Percentiles rank a stretch among this genome's conserved stretches.
phyloP scores from a whole-genome alignment of 2,113 vertebrate genomes.

The Bos taurus region DNA sequence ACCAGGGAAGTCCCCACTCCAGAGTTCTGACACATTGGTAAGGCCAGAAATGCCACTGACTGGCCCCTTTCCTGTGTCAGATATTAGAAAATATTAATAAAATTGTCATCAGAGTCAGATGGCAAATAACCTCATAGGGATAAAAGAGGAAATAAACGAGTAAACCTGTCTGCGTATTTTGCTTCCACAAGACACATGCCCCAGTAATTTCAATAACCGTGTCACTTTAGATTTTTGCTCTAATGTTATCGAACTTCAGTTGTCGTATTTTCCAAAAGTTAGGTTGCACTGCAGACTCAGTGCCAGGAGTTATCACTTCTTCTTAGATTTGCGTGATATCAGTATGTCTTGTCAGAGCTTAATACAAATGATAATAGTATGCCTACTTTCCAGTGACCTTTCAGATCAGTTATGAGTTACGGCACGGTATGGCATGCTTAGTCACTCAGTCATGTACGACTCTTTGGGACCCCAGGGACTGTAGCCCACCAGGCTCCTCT shows the following conservation, averaged over 20 bases:
- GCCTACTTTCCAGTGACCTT: background rate
- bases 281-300: background rate
- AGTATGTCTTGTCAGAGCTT: background rate
- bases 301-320: background rate
- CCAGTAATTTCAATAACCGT: too few relatives aligned
- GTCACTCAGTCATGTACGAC: accelerated
- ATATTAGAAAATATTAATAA: background rate
- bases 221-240: background rate
- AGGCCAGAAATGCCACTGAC: background rate
- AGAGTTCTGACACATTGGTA: background rate
- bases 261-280: background rate
- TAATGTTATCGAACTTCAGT: background rate
- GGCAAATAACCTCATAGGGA: background rate
- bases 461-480: background rate
- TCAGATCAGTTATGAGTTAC: background rate
- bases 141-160: background rate
- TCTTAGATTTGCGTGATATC: background rate
- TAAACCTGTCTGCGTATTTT: too few relatives aligned
- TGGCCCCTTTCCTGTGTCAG: background rate
- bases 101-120: background rate
- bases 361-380: accelerated
- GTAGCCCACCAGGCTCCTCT: background rate
- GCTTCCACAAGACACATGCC: background rate
- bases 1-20: background rate
- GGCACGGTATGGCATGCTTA: accelerated